Conservation (phyloP, 23 tunicate genomes). For the Oikopleura vanhoeffeni region DNA sequence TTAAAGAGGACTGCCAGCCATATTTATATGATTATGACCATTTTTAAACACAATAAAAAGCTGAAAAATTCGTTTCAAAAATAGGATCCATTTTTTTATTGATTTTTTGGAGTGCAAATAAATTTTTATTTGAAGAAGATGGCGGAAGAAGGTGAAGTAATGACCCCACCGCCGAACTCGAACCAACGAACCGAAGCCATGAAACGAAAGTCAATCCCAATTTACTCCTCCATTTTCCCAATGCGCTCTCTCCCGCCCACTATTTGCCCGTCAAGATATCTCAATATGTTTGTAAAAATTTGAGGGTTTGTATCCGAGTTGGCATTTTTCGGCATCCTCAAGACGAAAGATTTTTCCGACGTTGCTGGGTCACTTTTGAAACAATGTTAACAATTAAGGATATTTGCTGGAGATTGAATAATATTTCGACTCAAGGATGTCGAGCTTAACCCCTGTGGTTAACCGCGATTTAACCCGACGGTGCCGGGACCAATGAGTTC, state of each 20-base stretch:
- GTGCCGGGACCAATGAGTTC: slow-evolving; percentile 77
- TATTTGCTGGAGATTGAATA: slow-evolving; percentile 93
- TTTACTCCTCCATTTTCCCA: slow-evolving; percentile 46
- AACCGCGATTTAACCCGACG: slow-evolving; percentile 82
- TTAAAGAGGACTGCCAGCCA: no score
- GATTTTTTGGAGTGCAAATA: no score
- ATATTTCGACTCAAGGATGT: slow-evolving; percentile 51
- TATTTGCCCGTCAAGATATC: slow-evolving; percentile 60
- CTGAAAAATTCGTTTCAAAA: no score
- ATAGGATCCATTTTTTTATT: no score
- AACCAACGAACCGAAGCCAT: neutral
- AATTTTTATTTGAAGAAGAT: no score
- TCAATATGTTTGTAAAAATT: slow-evolving; percentile 73
- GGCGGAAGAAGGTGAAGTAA: slow-evolving; percentile 8
- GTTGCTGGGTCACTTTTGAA: slow-evolving; percentile 93
- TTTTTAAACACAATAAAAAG: no score
- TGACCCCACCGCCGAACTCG: neutral
- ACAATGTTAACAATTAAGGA: slow-evolving; percentile 77
- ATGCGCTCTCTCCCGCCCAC: slow-evolving; percentile 89
- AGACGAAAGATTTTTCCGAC: slow-evolving; percentile 71
- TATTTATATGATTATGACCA: no score
- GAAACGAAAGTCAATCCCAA: slow-evolving; percentile 36
- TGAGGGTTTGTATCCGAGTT: slow-evolving; percentile 66
- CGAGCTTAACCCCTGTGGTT: slow-evolving; percentile 86
- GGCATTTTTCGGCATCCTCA: slow-evolving; percentile 75